Base-by-base conservation (phyloP, 2,113 vertebrate genomes). In the Lophochroa leadbeateri region DNA sequence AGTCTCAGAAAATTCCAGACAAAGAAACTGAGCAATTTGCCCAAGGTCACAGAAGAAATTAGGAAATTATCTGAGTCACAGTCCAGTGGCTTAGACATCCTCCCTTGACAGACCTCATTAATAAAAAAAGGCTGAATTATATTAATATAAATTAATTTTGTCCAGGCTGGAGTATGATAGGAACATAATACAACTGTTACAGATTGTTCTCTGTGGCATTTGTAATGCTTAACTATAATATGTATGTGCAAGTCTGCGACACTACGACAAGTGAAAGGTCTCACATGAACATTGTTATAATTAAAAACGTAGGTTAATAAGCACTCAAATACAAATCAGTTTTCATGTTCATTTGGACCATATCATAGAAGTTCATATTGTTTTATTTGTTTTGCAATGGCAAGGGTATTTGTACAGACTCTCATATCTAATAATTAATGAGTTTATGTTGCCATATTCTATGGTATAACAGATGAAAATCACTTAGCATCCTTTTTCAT, bases 31-130 rank as follows among this genome's bases (percentile, higher is more conserved):
- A 96, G 80, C 57, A 69, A 69, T 35, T 55, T 82, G 35, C 49
- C 64, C 90, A 96, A 95, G 96, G 95, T 96, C 95, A 94, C 61
- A 85, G 69, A 76, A 87, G 31, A 58, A 95, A 69, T n/a, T 24
- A 24, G 41, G 88, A 96, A 96, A 97, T 96, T 94, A 95, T 87
- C 64, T 82, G 82, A 94, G 94, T 96, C 92, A 96, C 81, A 87
- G 90, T 92, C 86, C 88, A 94, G 50, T 53, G 41, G 61, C 83
- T 97, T 35, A 86, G 74, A 90, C 81, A 92, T 89, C 80, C 63
- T 82, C 49, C 70, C 72, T 94, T 77, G 63, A 17, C 37, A 94
- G 92, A 90, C n/a, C 69, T 93, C 88, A 91, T 94, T 96, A 96
- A 96, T 96, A 94, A 97, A 92, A 93, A 13, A 53, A 55, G 43